phyloP scores from a whole-genome alignment of 2,888 invertebrate genomes.

The Eupithecia pulchellata region DNA sequence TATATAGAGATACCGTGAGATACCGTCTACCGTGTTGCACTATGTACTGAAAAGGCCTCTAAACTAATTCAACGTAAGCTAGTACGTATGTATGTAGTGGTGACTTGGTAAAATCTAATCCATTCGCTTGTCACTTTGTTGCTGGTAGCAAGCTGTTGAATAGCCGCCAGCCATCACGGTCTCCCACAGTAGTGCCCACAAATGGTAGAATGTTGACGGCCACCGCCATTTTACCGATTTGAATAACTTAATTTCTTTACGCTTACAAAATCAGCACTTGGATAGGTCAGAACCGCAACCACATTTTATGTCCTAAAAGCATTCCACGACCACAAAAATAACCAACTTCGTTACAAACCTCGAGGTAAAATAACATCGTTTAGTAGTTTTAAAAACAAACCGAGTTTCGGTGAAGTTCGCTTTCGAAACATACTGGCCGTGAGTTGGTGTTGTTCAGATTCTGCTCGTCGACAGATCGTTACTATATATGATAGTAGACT shows the following conservation, averaged over 20 bases:
- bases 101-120: not conserved
- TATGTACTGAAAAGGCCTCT: not conserved
- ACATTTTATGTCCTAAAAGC: not conserved
- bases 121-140: not conserved
- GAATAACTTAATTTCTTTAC: too few relatives aligned
- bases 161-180: not conserved
- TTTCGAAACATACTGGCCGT: slow-evolving; percentile 34
- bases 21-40: too few relatives aligned
- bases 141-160: not conserved
- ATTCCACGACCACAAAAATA: slow-evolving; percentile 13
- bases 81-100: too few relatives aligned
- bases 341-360: slow-evolving; percentile 24
- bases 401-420: slow-evolving; percentile 38
- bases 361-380: slow-evolving; percentile 26
- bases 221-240: not conserved
- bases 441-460: slow-evolving; percentile 37
- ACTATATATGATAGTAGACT: too few relatives aligned
- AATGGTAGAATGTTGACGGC: not conserved
- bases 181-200: not conserved
- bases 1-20: too few relatives aligned
- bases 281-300: too few relatives aligned
- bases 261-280: too few relatives aligned
- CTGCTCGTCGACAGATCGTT: slow-evolving; percentile 14
- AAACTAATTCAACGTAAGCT: not conserved
- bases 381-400: slow-evolving; percentile 38